Conservation (phyloP, 2,797 vertebrate genomes). For the Anabacerthia variegaticeps region DNA sequence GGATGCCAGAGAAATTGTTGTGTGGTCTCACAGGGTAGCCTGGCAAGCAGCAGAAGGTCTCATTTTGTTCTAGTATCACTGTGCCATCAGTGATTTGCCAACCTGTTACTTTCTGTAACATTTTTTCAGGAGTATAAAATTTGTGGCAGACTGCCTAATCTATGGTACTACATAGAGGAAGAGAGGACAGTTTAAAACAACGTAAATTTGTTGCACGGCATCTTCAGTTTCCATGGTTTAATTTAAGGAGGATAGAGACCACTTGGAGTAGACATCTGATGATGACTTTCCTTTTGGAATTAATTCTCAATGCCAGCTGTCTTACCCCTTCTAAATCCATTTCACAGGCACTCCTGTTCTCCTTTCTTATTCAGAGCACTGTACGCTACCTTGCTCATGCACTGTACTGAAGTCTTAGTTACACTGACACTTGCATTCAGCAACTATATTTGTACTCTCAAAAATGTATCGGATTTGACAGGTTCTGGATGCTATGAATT, state of each 20-base stretch:
- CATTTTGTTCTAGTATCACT: neutral
- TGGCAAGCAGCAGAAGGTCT: neutral
- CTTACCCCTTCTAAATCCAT: neutral
- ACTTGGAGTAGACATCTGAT: neutral
- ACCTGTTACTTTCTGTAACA: neutral
- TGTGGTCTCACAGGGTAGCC: neutral
- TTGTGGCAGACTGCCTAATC: neutral
- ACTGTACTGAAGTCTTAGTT: neutral
- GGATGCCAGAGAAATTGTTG: neutral
- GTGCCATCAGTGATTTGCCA: neutral
- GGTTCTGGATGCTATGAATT: constrained; percentile 35
- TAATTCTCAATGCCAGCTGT: neutral
- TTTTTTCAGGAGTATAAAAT: neutral
- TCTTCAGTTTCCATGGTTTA: neutral
- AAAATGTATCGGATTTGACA: constrained; percentile 36
- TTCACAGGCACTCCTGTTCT: neutral
- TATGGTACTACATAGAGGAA: neutral
- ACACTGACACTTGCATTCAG: neutral
- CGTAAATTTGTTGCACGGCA: neutral
- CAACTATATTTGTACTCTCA: constrained; percentile 7
- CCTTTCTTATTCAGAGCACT: neutral
- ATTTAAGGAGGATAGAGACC: neutral
- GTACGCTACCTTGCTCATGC: neutral
- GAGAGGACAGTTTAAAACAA: neutral
- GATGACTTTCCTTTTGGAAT: neutral